Conservation (phyloP, 2,113 vertebrate species). For the Dicrurus megarhynchus region DNA sequence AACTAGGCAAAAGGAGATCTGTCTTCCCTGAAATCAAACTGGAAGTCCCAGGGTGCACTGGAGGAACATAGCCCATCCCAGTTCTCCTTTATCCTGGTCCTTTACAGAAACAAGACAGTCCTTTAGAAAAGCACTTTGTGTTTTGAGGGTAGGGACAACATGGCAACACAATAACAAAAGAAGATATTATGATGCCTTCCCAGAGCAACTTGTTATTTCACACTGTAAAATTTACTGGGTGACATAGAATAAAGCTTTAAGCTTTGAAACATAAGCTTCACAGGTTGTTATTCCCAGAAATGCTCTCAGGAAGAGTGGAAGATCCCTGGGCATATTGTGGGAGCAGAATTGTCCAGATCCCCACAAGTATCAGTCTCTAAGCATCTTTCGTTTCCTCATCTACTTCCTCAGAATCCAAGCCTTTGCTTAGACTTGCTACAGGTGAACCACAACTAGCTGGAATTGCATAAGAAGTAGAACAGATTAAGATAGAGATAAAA, state of each 20-base stretch:
- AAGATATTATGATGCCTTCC: background rate
- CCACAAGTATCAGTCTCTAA: background rate
- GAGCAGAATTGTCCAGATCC: background rate
- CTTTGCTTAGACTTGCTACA: background rate
- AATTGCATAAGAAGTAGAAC: background rate
- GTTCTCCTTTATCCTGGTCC: background rate
- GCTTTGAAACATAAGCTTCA: background rate
- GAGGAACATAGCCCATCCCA: background rate
- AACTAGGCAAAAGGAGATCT: background rate
- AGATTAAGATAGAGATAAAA: background rate
- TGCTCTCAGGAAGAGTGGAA: background rate
- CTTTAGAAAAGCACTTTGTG: background rate
- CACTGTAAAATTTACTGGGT: background rate
- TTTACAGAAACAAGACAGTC: background rate
- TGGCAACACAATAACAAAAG: background rate
- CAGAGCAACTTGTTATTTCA: background rate
- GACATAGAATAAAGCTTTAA: background rate
- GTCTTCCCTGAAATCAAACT: background rate
- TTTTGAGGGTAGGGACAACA: background rate
- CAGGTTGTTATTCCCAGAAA: background rate
- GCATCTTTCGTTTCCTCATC: background rate
- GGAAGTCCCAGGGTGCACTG: background rate
- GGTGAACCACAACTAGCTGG: background rate
- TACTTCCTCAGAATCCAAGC: background rate
- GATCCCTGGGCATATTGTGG: background rate